phyloP scores from a whole-genome alignment of 2,113 vertebrate genomes.

The Cepphus grylle region DNA sequence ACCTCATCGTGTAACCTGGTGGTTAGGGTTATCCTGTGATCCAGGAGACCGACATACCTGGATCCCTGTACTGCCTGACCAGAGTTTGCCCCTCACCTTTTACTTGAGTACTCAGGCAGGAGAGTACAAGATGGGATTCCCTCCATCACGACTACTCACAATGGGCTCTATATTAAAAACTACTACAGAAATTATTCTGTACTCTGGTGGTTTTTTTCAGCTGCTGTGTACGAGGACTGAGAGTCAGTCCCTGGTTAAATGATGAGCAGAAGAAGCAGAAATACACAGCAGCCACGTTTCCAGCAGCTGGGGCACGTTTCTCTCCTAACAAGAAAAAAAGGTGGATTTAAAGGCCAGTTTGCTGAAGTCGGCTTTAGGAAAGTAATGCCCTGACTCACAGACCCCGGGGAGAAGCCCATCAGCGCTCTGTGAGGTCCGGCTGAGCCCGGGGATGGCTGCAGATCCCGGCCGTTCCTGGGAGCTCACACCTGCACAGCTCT shows the following conservation, averaged over 20 bases:
- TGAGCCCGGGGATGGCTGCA: not conserved
- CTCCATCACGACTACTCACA: not conserved
- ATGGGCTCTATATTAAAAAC: not conserved
- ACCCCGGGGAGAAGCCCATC: not conserved
- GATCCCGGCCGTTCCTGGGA: not conserved
- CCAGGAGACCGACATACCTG: not conserved
- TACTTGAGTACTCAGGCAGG: not conserved
- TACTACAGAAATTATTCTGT: not conserved
- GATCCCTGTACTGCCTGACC: not conserved
- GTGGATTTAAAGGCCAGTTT: not conserved
- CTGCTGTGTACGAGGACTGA: not conserved
- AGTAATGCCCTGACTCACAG: not conserved
- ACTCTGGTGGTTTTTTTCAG: not conserved
- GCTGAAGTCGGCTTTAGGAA: accelerated
- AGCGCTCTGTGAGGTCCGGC: not conserved
- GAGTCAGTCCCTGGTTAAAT: not conserved
- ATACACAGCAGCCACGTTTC: not conserved
- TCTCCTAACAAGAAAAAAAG: not conserved
- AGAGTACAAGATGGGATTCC: not conserved
- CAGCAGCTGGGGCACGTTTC: not conserved
- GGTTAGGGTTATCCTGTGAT: not conserved
- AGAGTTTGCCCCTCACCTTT: not conserved
- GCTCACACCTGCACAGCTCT: not conserved
- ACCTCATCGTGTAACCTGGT: not conserved
- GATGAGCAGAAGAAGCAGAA: not conserved